Conservation (phyloP, 2,113 vertebrate species). For the Pseudorhombus dupliciocellatus region DNA sequence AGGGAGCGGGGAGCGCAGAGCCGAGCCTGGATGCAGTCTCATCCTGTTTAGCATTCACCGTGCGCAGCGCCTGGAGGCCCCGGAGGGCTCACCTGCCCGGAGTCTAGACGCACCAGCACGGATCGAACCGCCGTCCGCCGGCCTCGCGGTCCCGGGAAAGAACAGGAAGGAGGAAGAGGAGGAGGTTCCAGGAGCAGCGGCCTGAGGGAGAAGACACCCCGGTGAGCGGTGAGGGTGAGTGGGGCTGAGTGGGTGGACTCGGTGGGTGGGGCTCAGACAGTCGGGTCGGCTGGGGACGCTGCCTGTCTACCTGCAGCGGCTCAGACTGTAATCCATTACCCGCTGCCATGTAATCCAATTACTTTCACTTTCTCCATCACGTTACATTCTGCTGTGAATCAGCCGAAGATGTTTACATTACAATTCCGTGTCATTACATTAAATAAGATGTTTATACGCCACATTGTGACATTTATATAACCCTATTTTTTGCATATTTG, state of each 20-base stretch:
- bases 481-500: no score
- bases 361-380: background rate
- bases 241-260: slow-evolving; percentile 43
- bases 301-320: slow-evolving; percentile 61
- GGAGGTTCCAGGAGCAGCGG: slow-evolving; percentile 4
- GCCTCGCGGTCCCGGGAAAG: slow-evolving; percentile 9
- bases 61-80: slow-evolving; percentile 66
- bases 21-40: slow-evolving; percentile 66
- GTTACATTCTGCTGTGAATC: background rate
- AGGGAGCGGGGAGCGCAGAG: slow-evolving; percentile 64
- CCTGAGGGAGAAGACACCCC: slow-evolving; percentile 39
- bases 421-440: no score
- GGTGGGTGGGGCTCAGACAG: slow-evolving; percentile 72
- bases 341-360: background rate
- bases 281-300: slow-evolving; percentile 71
- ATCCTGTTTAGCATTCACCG: slow-evolving; percentile 73
- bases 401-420: background rate
- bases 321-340: slow-evolving; percentile 37
- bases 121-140: slow-evolving; percentile 31
- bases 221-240: slow-evolving; percentile 51
- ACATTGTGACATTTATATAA: background rate
- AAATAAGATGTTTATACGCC: background rate
- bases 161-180: slow-evolving; percentile 8
- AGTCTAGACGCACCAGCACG: slow-evolving; percentile 67
- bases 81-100: slow-evolving; percentile 78